These are phyloP conservation scores for Fulmarus glacialis DNA, from an alignment of 2,113 vertebrate species.

Conservation along the genomic window DNA sequence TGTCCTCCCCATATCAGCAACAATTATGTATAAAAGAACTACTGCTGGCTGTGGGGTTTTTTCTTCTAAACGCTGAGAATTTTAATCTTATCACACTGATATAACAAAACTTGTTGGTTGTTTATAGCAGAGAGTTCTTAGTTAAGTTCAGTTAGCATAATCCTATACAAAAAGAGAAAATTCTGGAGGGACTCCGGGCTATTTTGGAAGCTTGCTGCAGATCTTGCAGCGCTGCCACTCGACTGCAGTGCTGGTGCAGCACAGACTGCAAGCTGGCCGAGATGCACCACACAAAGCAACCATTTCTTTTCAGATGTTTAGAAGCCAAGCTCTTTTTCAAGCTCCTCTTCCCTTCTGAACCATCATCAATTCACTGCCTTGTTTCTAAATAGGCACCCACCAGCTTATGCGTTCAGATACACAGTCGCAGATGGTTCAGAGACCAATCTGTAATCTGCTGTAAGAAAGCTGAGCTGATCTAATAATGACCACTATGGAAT, in stretches of 20 bases:
- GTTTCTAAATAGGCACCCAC: not conserved
- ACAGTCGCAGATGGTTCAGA: not conserved
- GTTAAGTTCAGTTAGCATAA: not conserved
- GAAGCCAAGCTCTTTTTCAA: not conserved
- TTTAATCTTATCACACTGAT: not conserved
- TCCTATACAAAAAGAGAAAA: not conserved
- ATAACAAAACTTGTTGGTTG: not conserved
- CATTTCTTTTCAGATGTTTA: not conserved
- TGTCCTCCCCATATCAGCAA: not conserved
- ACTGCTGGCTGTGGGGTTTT: rapidly evolving
- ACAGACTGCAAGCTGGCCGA: not conserved
- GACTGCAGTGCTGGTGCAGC: rapidly evolving
- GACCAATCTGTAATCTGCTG: not conserved
- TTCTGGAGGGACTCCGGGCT: not conserved
- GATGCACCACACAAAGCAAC: not conserved
- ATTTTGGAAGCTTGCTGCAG: not conserved
- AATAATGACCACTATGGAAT: not conserved
- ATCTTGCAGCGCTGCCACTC: not conserved
- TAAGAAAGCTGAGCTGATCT: slow-evolving; percentile 33
- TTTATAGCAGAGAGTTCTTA: not conserved
- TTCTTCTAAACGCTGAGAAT: not conserved
- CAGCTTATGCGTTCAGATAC: not conserved
- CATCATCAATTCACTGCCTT: not conserved
- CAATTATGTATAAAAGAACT: not conserved
- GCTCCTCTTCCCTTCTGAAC: not conserved